Evolutionary conservation across 1,140 invertebrate species (phyloP).

Genomic region (Drosophila parvula): DNA sequence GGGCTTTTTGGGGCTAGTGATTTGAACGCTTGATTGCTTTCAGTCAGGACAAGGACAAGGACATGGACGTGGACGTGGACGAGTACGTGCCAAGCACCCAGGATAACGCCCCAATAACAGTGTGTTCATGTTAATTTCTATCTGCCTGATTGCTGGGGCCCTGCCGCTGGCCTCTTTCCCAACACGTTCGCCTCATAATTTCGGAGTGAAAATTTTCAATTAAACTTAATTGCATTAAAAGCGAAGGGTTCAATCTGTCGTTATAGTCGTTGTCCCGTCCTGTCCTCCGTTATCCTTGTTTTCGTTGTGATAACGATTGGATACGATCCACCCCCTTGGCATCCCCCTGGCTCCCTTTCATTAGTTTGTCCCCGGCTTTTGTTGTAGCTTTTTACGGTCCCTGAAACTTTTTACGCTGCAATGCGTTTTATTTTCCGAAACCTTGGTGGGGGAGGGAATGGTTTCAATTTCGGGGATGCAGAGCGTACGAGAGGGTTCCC

Average conservation of each 20-base stretch:
- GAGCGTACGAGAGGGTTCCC: background rate
- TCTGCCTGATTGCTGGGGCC: constrained; percentile 70
- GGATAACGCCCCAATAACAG: constrained; percentile 40
- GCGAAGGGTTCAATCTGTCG: constrained; percentile 82
- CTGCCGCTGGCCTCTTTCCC: constrained; percentile 26
- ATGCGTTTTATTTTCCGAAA: constrained; percentile 46
- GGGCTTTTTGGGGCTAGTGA: constrained; percentile 77
- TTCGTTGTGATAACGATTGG: constrained; percentile 30
- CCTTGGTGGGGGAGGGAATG: background rate
- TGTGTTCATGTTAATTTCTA: constrained; percentile 79
- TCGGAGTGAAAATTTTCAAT: constrained; percentile 82
- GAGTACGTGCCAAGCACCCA: constrained; percentile 73
- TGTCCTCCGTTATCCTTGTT: constrained; percentile 31
- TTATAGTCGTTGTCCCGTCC: constrained; percentile 53
- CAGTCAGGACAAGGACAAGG: constrained; percentile 29
- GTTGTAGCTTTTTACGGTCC: constrained; percentile 67
- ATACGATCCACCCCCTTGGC: background rate
- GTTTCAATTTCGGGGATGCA: background rate
- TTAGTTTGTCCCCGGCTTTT: constrained; percentile 55
- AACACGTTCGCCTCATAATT: constrained; percentile 80
- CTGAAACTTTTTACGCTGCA: constrained; percentile 70
- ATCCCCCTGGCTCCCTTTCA: constrained; percentile 15
- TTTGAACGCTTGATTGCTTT: constrained; percentile 81
- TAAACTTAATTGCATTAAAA: constrained; percentile 83
- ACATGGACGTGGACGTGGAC: constrained; percentile 15